phyloP scores from a whole-genome alignment of 2,113 vertebrate genomes.

The Bubo bubo region DNA sequence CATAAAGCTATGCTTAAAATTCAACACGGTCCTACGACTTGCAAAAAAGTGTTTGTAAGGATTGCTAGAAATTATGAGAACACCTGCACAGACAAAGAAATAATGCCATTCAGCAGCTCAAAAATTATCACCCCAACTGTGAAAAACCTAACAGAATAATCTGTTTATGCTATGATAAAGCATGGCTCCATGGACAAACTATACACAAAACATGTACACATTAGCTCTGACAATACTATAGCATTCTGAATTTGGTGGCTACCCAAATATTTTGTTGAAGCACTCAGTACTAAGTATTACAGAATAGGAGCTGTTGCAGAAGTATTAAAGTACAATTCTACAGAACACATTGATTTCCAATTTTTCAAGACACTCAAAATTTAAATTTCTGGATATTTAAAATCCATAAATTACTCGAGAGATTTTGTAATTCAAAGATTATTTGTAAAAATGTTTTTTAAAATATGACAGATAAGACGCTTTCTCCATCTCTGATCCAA shows the following conservation, averaged over 20 bases:
- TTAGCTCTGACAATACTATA: neutral
- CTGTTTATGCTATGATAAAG: neutral
- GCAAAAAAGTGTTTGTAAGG: neutral
- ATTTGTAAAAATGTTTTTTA: neutral
- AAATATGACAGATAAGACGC: neutral
- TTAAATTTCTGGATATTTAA: neutral
- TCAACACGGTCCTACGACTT: neutral
- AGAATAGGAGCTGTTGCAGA: neutral
- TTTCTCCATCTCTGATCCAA: neutral
- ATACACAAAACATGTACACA: accelerated
- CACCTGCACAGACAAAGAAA: neutral
- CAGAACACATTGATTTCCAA: neutral
- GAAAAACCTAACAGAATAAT: neutral
- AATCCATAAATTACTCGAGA: accelerated
- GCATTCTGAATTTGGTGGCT: neutral
- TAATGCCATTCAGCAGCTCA: neutral
- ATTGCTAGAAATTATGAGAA: neutral
- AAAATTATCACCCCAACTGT: neutral
- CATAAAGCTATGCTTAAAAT: neutral
- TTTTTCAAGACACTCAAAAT: neutral
- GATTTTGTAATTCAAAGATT: neutral
- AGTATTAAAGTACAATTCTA: neutral
- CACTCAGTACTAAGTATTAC: neutral
- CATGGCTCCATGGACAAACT: neutral
- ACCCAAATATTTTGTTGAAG: neutral